Conservation (phyloP, 2,113 vertebrate genomes). For the Apeltes quadracus region DNA sequence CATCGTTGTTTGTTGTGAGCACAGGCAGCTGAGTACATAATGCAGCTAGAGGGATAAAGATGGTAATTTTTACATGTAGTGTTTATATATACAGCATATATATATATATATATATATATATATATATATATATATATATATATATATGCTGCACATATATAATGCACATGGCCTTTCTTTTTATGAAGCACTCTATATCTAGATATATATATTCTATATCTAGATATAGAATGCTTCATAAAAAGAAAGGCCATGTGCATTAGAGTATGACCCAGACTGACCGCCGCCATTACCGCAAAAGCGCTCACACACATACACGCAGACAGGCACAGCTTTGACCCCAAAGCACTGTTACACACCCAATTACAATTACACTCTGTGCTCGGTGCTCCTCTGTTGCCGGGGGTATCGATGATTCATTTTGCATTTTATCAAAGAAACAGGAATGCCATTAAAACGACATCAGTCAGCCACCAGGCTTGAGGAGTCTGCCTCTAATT, state of each 20-base stretch:
- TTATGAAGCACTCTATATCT: not conserved
- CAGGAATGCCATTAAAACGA: slow-evolving; percentile 81
- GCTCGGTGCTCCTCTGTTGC: slow-evolving; percentile 56
- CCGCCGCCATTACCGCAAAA: slow-evolving; percentile 38
- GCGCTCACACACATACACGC: not conserved
- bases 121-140: no score
- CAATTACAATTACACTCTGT: slow-evolving; percentile 71
- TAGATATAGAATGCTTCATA: slow-evolving; percentile 3
- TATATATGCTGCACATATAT: no score
- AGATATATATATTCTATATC: slow-evolving; percentile 11
- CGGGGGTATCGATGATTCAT: slow-evolving; percentile 80
- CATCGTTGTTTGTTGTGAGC: slow-evolving; percentile 18
- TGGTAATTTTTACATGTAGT: no score
- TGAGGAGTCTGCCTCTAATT: slow-evolving; percentile 77
- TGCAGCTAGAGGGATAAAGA: slow-evolving; percentile 22
- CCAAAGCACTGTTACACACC: slow-evolving; percentile 50
- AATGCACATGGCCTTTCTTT: slow-evolving; percentile 43
- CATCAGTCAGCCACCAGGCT: slow-evolving; percentile 81
- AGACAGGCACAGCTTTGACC: slow-evolving; percentile 28
- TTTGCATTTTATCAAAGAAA: slow-evolving; percentile 83
- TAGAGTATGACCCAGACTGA: slow-evolving; percentile 31
- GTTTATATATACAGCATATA: no score
- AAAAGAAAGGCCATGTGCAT: slow-evolving; percentile 41
- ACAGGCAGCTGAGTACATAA: slow-evolving; percentile 27
- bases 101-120: no score